These are phyloP conservation scores for Xenopus borealis DNA, from an alignment of 2,113 vertebrate species.

Conservation along the genomic window DNA sequence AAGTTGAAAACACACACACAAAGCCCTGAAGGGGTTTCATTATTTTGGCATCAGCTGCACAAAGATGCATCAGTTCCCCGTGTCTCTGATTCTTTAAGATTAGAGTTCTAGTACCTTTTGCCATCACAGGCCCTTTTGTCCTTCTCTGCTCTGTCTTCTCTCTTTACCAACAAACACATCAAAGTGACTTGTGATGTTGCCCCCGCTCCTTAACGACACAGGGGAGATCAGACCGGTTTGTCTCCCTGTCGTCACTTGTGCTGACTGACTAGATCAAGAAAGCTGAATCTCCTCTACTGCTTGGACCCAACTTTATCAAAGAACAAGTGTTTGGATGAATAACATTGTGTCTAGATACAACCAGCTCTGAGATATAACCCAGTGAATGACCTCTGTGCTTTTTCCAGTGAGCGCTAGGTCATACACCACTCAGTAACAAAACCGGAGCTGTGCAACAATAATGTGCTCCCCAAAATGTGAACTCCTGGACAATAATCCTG, in stretches of 20 bases:
- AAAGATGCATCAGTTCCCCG: neutral
- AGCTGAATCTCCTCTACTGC: neutral
- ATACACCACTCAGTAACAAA: no score
- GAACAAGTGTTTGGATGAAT: constrained; percentile 19
- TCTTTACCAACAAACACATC: constrained; percentile 40
- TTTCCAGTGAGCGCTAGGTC: no score
- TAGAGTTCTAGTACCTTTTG: neutral
- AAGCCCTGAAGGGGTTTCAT: neutral
- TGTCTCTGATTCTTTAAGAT: neutral
- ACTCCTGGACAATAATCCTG: no score
- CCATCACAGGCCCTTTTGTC: constrained; percentile 30
- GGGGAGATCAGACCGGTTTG: constrained; percentile 32
- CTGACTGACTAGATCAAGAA: neutral
- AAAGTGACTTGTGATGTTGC: constrained; percentile 8
- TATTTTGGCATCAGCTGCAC: neutral
- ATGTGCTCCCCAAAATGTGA: no score
- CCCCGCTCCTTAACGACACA: neutral
- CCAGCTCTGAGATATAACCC: neutral
- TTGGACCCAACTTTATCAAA: neutral
- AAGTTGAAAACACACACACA: no score
- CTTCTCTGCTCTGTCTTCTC: neutral
- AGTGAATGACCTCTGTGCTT: constrained; percentile 11
- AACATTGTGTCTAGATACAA: constrained; percentile 21
- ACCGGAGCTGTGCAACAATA: no score
- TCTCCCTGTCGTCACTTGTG: constrained; percentile 16